Conservation (phyloP, 23 tunicate species). For the Oikopleura dioica region DNA sequence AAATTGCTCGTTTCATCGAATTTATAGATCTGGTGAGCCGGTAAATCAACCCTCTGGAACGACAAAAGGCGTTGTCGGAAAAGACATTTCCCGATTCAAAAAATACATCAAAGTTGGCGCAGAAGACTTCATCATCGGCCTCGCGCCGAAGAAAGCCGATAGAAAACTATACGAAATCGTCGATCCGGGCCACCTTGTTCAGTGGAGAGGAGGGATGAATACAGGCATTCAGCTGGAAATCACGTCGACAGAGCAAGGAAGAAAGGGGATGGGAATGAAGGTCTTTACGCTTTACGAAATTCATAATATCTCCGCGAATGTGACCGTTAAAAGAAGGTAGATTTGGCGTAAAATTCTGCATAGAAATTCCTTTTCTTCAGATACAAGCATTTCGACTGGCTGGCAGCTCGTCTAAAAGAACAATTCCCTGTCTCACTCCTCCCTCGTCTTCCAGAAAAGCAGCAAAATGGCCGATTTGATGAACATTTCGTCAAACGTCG, state of each 20-base stretch:
- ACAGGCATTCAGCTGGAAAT: not conserved
- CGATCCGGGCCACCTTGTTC: not conserved
- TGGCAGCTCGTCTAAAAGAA: conserved; percentile 18
- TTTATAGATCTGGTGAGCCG: no score
- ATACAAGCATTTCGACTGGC: conserved; percentile 26
- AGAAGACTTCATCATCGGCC: not conserved
- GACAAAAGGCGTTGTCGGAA: no score
- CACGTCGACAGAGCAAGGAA: not conserved
- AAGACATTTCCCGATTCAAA: not conserved
- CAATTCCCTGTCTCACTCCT: conserved; percentile 16
- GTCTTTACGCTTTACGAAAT: no score
- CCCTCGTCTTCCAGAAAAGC: conserved; percentile 21
- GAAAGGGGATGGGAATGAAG: no score
- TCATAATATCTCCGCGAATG: not conserved
- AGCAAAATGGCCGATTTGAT: conserved; percentile 20
- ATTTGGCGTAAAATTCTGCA: not conserved
- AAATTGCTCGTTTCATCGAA: no score
- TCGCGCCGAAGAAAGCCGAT: not conserved
- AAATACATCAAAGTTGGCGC: not conserved
- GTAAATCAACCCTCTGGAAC: no score
- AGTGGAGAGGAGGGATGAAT: not conserved
- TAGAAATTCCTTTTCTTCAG: not conserved
- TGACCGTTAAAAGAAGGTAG: not conserved
- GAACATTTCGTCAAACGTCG: conserved; percentile 19
- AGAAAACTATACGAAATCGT: not conserved